Conservation (phyloP, 2,888 invertebrate genomes). For the Charanyca ferruginea region DNA sequence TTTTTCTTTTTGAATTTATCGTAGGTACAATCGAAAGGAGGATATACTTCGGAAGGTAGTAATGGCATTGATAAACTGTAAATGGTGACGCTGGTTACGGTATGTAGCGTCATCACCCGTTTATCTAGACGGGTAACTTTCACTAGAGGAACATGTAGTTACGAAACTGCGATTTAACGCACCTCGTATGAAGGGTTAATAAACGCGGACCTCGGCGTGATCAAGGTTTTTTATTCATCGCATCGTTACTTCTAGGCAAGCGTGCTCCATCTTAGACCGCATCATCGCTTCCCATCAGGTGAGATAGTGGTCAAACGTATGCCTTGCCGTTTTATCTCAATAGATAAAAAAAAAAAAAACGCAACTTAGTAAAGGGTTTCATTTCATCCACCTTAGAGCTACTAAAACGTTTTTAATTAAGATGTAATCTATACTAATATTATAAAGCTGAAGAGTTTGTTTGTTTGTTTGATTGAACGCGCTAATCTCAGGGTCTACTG, state of each 20-base stretch:
- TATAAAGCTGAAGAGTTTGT: no score
- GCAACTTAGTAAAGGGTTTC: constrained; percentile 4
- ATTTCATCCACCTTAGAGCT: background rate
- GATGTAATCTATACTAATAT: background rate
- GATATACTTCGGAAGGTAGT: constrained; percentile 26
- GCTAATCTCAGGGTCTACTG: no score
- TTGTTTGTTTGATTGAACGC: no score
- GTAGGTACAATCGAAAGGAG: constrained; percentile 22
- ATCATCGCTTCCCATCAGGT: no score
- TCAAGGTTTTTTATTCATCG: constrained; percentile 11
- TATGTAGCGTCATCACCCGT: constrained; percentile 49
- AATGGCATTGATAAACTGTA: constrained; percentile 34
- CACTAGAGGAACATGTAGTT: constrained; percentile 40
- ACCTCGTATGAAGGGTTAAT: constrained; percentile 18
- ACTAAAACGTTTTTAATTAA: background rate
- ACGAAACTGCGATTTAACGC: constrained; percentile 30
- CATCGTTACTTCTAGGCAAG: no score
- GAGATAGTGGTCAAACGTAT: no score
- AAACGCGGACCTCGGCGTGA: constrained; percentile 13
- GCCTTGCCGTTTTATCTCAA: no score
- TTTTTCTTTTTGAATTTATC: constrained; percentile 20
- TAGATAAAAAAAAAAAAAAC: no score
- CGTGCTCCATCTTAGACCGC: no score
- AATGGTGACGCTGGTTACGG: constrained; percentile 37
- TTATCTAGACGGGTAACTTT: constrained; percentile 55